Evolutionary conservation across 2,113 vertebrate genomes (phyloP), one percentile per base, ranked within the genome.

Genomic region (Ancistrus triradiatus): DNA sequence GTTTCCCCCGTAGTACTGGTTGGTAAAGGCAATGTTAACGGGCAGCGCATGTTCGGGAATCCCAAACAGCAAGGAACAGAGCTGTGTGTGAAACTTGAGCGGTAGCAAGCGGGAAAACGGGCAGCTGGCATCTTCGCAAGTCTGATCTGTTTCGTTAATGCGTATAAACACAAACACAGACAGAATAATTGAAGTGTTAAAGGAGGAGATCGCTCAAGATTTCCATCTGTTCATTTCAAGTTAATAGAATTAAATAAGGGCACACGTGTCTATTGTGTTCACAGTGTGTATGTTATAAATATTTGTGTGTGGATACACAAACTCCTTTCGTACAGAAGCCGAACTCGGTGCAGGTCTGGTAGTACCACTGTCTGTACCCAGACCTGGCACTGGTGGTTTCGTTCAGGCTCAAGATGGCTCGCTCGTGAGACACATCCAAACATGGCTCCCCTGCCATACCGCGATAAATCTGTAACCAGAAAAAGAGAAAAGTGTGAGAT

Each of bases 321-420:
- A n/a, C n/a, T n/a, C n/a, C n/a, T n/a, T n/a, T n/a, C 14, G 10
- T 69, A 93, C 92, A 94, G 79, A 90, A 92, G 75, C 91, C 91
- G 4, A 94, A 94, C 70, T 93, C 91, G 0, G 87, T 87, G 78
- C 92, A 93, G 2, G 89, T 89, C 81, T 93, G 92, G 74, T 91
- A 93, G 60, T 77, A 70, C 92, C 91, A 94, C 76, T 90, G 90
- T 60, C 91, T 82, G 47, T 70, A 72, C 8, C 78, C 66, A 0
- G 60, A 42, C 0, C 9, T 37, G 1, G 17, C 62, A 6, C 80
- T 9, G 1, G 66, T 63, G 0, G 83, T 86, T 60, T 81, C 65
- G 58, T 69, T 83, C 69, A 93, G 77, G 1, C 81, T 77, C 2
- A 69, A 55, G 61, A 92, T 7, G 0, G 68, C 25, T 35, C 77